phyloP scores from a whole-genome alignment of 2,888 invertebrate species.

The Metacarcinus magister region DNA sequence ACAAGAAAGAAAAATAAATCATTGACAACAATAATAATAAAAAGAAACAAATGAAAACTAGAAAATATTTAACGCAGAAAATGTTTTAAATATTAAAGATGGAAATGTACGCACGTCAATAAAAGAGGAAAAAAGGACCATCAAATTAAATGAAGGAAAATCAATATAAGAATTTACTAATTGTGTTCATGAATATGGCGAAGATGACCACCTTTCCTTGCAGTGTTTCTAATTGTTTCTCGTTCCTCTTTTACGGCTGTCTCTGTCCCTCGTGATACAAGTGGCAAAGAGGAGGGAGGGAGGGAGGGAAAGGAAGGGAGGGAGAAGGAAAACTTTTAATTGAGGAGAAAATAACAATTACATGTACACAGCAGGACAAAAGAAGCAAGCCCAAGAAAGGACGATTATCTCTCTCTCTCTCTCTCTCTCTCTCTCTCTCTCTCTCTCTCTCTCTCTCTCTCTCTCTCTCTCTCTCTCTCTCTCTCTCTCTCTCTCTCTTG shows the following conservation, averaged over 20 bases:
- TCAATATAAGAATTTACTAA: too few relatives aligned
- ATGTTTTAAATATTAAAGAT: too few relatives aligned
- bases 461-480: background rate
- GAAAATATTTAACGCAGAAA: too few relatives aligned
- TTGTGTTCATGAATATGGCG: too few relatives aligned
- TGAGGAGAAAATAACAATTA: background rate
- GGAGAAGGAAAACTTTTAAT: background rate
- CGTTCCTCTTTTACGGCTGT: background rate
- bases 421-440: slow-evolving; percentile 20
- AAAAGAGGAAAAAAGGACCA: too few relatives aligned
- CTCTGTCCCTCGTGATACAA: background rate
- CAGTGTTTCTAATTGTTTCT: background rate
- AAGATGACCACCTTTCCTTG: background rate
- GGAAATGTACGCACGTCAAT: too few relatives aligned
- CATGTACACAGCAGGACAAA: background rate
- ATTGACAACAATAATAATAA: too few relatives aligned
- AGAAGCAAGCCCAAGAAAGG: background rate
- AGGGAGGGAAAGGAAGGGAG: background rate
- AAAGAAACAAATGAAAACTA: too few relatives aligned
- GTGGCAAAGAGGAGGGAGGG: background rate
- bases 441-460: slow-evolving; percentile 43
- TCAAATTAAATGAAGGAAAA: too few relatives aligned
- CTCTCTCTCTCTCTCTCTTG: background rate
- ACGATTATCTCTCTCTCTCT: background rate
- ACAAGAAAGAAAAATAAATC: too few relatives aligned